These are phyloP conservation scores for Heterochromis multidens DNA, from an alignment of 2,113 vertebrate species.

Conservation along the genomic window DNA sequence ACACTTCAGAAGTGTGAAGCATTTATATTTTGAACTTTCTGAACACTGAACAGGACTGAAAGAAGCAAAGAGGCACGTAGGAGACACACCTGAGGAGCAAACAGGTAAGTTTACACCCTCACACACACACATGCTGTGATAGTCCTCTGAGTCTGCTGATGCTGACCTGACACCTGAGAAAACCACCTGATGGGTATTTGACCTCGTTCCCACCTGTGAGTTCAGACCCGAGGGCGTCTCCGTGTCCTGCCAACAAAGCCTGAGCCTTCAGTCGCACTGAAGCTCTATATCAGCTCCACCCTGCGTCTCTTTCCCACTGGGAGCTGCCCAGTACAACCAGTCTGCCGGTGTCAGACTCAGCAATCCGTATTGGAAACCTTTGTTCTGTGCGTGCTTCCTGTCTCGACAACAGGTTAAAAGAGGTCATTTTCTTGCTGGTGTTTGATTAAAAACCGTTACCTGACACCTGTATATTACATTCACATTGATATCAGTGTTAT, in stretches of 20 bases:
- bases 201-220: background rate
- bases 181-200: background rate
- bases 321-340: background rate
- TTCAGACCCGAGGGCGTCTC: background rate
- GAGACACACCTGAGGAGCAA: background rate
- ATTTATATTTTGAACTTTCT: background rate
- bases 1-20: background rate
- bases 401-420: fast-evolving
- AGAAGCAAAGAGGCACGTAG: background rate
- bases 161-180: background rate
- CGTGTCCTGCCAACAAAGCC: background rate
- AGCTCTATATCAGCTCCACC: background rate
- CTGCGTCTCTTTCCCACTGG: background rate
- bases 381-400: background rate
- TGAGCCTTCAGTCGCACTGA: fast-evolving
- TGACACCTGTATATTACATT: background rate
- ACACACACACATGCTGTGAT: background rate
- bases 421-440: background rate
- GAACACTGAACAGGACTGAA: conserved; percentile 63
- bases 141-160: background rate
- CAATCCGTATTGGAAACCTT: background rate
- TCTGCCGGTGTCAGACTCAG: background rate
- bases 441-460: background rate
- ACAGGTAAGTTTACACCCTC: conserved; percentile 44
- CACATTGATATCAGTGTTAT: background rate